These are phyloP conservation scores for Lagria hirta DNA, from an alignment of 2,888 invertebrate genomes.

Conservation along the genomic window DNA sequence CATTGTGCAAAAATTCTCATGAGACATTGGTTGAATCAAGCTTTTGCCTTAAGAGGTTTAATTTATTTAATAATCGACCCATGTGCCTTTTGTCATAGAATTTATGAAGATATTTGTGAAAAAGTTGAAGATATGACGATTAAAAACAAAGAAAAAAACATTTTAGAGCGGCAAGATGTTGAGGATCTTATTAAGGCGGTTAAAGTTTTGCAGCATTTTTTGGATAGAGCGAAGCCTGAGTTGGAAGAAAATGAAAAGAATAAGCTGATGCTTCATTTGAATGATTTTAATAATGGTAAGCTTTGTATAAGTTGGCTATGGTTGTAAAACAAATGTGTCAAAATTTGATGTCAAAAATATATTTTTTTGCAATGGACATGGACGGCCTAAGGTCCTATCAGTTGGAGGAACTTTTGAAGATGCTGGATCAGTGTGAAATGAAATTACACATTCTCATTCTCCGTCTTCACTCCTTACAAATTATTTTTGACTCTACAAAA, in stretches of 20 bases:
- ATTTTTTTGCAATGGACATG: too few species aligned
- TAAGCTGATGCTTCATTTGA: conserved; percentile 25
- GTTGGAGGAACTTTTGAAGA: too few species aligned
- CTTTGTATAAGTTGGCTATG: conserved; percentile 5
- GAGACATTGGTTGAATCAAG: conserved; percentile 63
- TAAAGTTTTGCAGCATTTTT: conserved; percentile 34
- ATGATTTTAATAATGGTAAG: conserved; percentile 34
- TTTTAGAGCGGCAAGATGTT: conserved; percentile 14
- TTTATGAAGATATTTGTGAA: conserved; percentile 36
- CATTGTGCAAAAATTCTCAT: conserved; percentile 58
- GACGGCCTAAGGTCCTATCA: too few species aligned
- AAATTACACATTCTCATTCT: too few species aligned
- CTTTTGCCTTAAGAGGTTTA: conserved; percentile 58
- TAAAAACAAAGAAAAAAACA: conserved; percentile 1
- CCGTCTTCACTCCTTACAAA: too few species aligned
- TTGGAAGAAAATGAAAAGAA: conserved; percentile 24
- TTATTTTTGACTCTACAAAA: too few species aligned
- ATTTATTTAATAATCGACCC: conserved; percentile 71
- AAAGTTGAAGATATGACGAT: conserved; percentile 26
- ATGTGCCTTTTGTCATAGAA: too few species aligned
- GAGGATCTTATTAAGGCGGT: conserved; percentile 32
- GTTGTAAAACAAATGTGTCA: not conserved
- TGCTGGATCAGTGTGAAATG: too few species aligned
- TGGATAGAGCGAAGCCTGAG: conserved; percentile 29
- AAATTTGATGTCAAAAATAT: not conserved